Evolutionary conservation across 2,888 invertebrate genomes (phyloP), one percentile per base, ranked within the genome.

Genomic region (Protodeltote pygarga): DNA sequence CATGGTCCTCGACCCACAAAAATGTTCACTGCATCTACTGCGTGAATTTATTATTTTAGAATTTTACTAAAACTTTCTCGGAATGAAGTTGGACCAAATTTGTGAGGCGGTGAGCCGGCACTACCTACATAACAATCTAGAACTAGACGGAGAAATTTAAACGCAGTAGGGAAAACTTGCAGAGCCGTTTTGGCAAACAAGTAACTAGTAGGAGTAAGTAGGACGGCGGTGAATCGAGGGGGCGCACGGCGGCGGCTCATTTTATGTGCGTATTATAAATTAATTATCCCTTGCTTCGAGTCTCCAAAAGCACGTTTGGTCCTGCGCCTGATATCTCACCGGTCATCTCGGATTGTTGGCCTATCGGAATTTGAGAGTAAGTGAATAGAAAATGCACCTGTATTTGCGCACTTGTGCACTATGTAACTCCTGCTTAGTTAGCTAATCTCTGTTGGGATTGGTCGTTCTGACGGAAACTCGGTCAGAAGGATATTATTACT

Each of bases 131-230:
- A 58, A 58, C 65, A 63, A 51, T 54, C 55, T 65, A 42, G 48
- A 52, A 50, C 62, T 48, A 61, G 63, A 39, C 47, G 53, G 33
- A 59, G 54, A 53, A 62, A 45, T 68, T 68, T 65, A 48, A 55
- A 66, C 58, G 48, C 51, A 58, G 53, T 20, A 62, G 38, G 67
- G 59, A 71, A 71, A 75, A 75, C 55, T 78, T 76, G 66, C 33
- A 42, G 48, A 64, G 65, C 65, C 54, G 62, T 74, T 78, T 77
- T 77, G 77, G 75, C 77, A 73, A 75, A 75, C 75, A 72, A 71
- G 65, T 63, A 69, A 65, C 62, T 62, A 42, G 44, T 44, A 45
- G 44, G 32, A 42, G 38, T 44, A 76, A 71, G 71, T 74, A 50
- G 77, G 65, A 40, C 57, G 34, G 34, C 45, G 46, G 13, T 48